Evolutionary conservation across 2,888 invertebrate species (phyloP).

Genomic region (Erebia palarica): DNA sequence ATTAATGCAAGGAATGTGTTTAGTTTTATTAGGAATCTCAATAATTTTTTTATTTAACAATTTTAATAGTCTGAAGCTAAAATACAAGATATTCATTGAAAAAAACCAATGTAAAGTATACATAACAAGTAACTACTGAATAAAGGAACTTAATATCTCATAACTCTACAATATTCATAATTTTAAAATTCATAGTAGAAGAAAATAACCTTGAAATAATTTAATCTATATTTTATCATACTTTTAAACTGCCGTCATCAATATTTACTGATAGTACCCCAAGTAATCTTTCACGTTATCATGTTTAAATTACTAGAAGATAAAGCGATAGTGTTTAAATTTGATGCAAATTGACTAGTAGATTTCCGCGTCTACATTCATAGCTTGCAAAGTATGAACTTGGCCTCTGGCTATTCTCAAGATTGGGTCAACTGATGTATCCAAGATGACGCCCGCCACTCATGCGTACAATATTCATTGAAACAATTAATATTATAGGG

Average conservation of each 20-base stretch:
- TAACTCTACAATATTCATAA: not conserved
- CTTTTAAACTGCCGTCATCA: constrained; percentile 18
- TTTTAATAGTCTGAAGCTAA: too few relatives aligned
- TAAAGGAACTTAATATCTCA: too few relatives aligned
- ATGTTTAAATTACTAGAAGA: constrained; percentile 19
- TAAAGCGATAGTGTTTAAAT: constrained; percentile 23
- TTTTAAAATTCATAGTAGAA: not conserved
- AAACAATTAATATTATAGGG: constrained; percentile 55
- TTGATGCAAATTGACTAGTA: constrained; percentile 19
- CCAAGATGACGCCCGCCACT: constrained; percentile 43
- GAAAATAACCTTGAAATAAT: constrained; percentile 11
- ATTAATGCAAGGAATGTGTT: constrained; percentile 4
- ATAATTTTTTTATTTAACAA: not conserved
- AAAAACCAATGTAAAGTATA: too few relatives aligned
- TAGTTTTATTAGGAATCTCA: not conserved
- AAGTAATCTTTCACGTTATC: constrained; percentile 24
- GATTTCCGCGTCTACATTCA: constrained; percentile 24
- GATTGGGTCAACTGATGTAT: constrained; percentile 61
- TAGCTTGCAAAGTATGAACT: constrained; percentile 58
- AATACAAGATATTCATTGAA: too few relatives aligned
- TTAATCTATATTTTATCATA: constrained; percentile 20
- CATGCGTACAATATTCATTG: constrained; percentile 50
- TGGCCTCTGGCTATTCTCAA: constrained; percentile 54
- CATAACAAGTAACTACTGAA: too few relatives aligned
- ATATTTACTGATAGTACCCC: constrained; percentile 23